Evolutionary conservation across 1,140 invertebrate genomes (phyloP).

Genomic region (Bombus fervidus): DNA sequence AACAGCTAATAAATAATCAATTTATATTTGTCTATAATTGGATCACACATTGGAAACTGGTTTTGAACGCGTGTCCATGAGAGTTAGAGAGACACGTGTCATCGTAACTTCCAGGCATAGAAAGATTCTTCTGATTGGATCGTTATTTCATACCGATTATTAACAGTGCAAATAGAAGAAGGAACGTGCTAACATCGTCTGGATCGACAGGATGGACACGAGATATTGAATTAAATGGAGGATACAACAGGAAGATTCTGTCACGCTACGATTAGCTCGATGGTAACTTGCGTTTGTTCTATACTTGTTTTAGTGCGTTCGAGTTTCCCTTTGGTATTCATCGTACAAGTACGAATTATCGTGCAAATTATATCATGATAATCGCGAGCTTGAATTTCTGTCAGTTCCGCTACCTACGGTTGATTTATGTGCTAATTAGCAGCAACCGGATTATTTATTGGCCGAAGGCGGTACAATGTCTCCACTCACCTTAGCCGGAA

Average conservation of each 20-base stretch:
- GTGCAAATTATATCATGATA: constrained; percentile 26
- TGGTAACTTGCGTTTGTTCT: neutral
- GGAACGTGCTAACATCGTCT: too few species aligned
- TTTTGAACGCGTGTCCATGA: neutral
- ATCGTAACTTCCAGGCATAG: too few species aligned
- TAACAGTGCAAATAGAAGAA: neutral
- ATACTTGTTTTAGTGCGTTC: neutral
- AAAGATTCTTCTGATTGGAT: neutral
- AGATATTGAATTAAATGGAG: constrained; percentile 19
- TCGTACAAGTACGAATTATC: neutral
- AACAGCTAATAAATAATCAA: constrained; percentile 48
- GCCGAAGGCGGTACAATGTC: constrained; percentile 44
- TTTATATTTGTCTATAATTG: constrained; percentile 42
- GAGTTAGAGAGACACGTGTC: neutral
- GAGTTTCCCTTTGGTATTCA: neutral
- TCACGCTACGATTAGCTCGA: too few species aligned
- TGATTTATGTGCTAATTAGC: constrained; percentile 52
- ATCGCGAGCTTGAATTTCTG: constrained; percentile 37
- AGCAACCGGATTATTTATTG: constrained; percentile 46
- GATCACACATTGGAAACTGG: neutral
- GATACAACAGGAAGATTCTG: neutral
- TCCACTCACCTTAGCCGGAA: constrained; percentile 36
- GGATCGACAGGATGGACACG: neutral
- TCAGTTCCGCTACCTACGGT: constrained; percentile 27
- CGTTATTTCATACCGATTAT: neutral